phyloP scores from a whole-genome alignment of 2,888 invertebrate species.

The Acleris emargana region DNA sequence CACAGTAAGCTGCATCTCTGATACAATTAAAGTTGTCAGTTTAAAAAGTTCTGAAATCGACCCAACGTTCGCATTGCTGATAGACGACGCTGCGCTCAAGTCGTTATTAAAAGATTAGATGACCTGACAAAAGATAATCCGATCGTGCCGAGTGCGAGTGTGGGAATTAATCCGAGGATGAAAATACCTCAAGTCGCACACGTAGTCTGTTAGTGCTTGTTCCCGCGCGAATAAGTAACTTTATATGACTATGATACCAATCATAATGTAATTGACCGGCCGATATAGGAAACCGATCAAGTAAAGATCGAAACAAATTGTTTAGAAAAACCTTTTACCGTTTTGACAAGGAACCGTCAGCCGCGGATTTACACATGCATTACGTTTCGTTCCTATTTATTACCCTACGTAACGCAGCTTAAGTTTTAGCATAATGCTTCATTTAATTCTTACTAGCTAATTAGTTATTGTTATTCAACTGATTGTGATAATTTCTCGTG shows the following conservation, averaged over 20 bases:
- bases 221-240: not conserved
- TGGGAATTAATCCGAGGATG: constrained; percentile 62
- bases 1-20: no score
- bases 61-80: constrained; percentile 38
- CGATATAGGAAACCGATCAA: no score
- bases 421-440: not conserved
- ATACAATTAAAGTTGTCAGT: not conserved
- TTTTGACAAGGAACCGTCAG: no score
- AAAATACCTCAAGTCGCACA: constrained; percentile 47
- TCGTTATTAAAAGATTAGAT: constrained; percentile 63
- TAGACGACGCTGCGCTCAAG: constrained; percentile 44
- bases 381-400: no score
- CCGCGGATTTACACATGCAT: no score
- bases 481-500: constrained; percentile 43
- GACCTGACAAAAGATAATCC: constrained; percentile 60
- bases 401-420: no score
- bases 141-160: constrained; percentile 43
- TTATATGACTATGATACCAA: not conserved
- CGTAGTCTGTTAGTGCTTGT: constrained; percentile 37
- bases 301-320: no score
- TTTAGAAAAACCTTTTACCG: no score
- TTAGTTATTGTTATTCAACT: not conserved
- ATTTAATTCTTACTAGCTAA: not conserved
- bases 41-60: constrained; percentile 31
- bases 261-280: no score